Conservation (phyloP, 1,140 invertebrate species). For the Drosophila suzukii region DNA sequence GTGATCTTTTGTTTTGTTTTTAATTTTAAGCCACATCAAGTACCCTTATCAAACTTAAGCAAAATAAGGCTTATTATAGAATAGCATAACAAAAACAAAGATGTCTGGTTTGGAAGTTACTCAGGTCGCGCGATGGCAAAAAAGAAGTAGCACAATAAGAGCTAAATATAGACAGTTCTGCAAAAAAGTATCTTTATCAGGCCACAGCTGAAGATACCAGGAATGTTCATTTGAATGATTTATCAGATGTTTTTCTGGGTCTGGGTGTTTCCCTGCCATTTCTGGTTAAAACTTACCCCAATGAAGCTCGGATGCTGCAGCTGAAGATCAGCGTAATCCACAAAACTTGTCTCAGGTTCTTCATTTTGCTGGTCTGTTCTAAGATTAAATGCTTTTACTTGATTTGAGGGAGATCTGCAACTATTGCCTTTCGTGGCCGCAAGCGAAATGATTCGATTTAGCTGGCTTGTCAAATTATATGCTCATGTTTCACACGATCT, state of each 20-base stretch:
- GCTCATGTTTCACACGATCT: slow-evolving; percentile 53
- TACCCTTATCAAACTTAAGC: background rate
- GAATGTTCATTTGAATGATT: slow-evolving; percentile 21
- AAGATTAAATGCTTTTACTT: slow-evolving; percentile 1
- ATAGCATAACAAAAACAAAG: background rate
- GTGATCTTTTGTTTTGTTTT: background rate
- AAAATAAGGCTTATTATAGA: background rate
- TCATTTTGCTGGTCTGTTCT: slow-evolving; percentile 12
- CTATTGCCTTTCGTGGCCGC: slow-evolving; percentile 20
- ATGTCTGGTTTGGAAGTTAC: slow-evolving; percentile 10
- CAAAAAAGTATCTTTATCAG: slow-evolving; percentile 20
- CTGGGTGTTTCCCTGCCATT: background rate
- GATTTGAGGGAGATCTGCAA: slow-evolving; percentile 1
- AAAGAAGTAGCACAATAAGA: background rate
- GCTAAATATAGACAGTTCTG: slow-evolving; percentile 14
- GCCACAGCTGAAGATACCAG: background rate
- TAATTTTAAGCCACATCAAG: background rate
- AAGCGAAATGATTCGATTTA: slow-evolving; percentile 30
- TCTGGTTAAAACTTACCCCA: slow-evolving; percentile 45
- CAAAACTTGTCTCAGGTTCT: slow-evolving; percentile 28
- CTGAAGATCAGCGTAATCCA: slow-evolving; percentile 45
- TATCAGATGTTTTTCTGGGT: background rate
- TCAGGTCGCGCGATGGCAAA: background rate
- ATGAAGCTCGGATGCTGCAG: background rate
- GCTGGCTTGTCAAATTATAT: slow-evolving; percentile 43